These are phyloP conservation scores for Saimiri boliviensis DNA, from an alignment of 2,113 vertebrate genomes.

Conservation along the genomic window DNA sequence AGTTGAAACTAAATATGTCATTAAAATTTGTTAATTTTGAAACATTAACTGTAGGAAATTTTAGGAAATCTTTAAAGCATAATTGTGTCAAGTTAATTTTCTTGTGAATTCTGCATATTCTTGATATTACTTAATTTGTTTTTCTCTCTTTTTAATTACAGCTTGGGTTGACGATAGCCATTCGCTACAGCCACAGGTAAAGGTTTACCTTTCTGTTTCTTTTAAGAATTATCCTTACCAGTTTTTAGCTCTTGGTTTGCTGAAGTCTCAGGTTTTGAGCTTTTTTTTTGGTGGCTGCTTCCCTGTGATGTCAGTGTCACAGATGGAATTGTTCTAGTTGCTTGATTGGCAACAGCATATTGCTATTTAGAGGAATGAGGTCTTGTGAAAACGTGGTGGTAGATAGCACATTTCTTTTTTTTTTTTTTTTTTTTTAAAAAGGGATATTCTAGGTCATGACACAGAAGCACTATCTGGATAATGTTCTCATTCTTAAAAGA, in stretches of 20 bases:
- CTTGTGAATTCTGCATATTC: not conserved
- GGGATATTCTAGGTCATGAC: not conserved
- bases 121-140: slow-evolving; percentile 33
- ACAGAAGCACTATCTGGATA: not conserved
- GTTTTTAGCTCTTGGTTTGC: not conserved
- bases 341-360: not conserved
- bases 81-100: slow-evolving; percentile 29
- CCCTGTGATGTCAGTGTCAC: not conserved
- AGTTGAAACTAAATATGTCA: not conserved
- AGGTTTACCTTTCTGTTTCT: not conserved
- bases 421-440: too few relatives aligned
- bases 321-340: not conserved
- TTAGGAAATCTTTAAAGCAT: slow-evolving; percentile 17
- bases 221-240: not conserved
- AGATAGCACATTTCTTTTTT: not conserved
- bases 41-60: not conserved
- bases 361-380: not conserved
- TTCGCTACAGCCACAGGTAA: slow-evolving; percentile 85
- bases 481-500: not conserved
- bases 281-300: not conserved
- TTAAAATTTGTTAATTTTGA: slow-evolving; percentile 25
- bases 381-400: not conserved
- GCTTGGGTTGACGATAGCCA: slow-evolving; percentile 83
- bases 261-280: not conserved
- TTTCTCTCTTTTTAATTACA: slow-evolving; percentile 67